Evolutionary conservation across 30 jellyfish, hydroid and myxozoan species (phyloP).

Genomic region (Sanderia malayensis): DNA sequence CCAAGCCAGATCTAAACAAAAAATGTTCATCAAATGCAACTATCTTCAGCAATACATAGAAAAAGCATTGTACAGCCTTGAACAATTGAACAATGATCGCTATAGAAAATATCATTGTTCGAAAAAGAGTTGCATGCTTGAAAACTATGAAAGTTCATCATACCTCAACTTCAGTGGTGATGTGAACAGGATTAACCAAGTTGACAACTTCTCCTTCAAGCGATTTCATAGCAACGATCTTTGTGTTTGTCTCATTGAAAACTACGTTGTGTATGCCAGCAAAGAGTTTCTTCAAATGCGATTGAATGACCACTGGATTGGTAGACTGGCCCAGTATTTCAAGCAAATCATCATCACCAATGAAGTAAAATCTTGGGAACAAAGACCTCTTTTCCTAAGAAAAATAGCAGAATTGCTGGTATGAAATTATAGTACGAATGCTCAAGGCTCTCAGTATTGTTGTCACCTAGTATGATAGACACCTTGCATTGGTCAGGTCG

Average conservation of each 20-base stretch:
- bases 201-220: slow-evolving; percentile 93
- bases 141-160: too few species aligned
- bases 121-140: too few species aligned
- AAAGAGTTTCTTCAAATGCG: slow-evolving; percentile 94
- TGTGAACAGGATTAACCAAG: slow-evolving; percentile 63
- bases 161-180: slow-evolving; percentile 95
- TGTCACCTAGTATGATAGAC: too few species aligned
- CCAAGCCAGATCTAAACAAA: slow-evolving; percentile 88
- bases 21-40: too few species aligned
- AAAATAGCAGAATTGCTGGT: too few species aligned
- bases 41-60: too few species aligned
- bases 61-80: too few species aligned
- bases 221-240: slow-evolving; percentile 86
- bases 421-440: too few species aligned
- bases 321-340: slow-evolving; percentile 98
- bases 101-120: too few species aligned
- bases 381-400: slow-evolving; percentile 96
- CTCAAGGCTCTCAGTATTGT: too few species aligned
- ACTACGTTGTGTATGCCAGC: slow-evolving; percentile 97
- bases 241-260: slow-evolving; percentile 74
- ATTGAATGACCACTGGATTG: slow-evolving; percentile 95
- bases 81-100: too few species aligned
- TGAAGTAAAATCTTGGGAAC: slow-evolving; percentile 97
- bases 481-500: not conserved
- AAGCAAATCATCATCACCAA: slow-evolving; percentile 97